These are phyloP conservation scores for Hylia prasina DNA, from an alignment of 2,113 vertebrate species.

Conservation along the genomic window DNA sequence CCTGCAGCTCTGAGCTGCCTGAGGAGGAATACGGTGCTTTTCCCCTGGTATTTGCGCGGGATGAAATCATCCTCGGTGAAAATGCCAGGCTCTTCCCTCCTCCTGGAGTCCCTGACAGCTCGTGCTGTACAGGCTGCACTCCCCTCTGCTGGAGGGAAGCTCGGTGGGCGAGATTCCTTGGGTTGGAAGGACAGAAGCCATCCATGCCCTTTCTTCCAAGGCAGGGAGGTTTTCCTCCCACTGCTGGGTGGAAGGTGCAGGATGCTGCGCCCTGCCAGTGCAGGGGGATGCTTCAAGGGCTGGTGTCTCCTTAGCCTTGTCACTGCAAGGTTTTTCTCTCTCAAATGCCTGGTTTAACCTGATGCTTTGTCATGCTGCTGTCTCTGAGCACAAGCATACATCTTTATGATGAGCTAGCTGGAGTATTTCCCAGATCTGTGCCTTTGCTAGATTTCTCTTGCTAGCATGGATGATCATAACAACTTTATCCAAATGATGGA, in stretches of 20 bases:
- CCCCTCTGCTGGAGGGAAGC: slow-evolving; percentile 51
- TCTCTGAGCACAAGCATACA: background rate
- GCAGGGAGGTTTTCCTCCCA: background rate
- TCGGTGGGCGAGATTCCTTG: background rate
- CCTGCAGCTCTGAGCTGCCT: background rate
- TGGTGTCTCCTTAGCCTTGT: background rate
- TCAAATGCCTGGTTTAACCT: background rate
- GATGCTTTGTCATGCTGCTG: slow-evolving; percentile 16
- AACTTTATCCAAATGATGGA: background rate
- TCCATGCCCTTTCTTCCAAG: background rate
- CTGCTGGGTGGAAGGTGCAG: rapidly evolving
- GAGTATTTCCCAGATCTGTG: background rate
- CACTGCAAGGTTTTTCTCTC: background rate
- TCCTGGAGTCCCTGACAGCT: background rate
- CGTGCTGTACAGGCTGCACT: slow-evolving; percentile 14
- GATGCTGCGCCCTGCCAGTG: background rate
- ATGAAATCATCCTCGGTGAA: background rate
- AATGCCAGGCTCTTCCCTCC: background rate
- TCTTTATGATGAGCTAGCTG: background rate
- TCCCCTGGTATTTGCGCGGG: background rate
- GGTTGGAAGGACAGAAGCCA: background rate
- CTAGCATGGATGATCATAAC: background rate
- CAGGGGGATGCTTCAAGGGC: rapidly evolving
- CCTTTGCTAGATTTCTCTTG: background rate
- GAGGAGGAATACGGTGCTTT: background rate